Base-by-base conservation (phyloP, 2,888 invertebrate genomes). In the Thysanoteuthis rhombus region DNA sequence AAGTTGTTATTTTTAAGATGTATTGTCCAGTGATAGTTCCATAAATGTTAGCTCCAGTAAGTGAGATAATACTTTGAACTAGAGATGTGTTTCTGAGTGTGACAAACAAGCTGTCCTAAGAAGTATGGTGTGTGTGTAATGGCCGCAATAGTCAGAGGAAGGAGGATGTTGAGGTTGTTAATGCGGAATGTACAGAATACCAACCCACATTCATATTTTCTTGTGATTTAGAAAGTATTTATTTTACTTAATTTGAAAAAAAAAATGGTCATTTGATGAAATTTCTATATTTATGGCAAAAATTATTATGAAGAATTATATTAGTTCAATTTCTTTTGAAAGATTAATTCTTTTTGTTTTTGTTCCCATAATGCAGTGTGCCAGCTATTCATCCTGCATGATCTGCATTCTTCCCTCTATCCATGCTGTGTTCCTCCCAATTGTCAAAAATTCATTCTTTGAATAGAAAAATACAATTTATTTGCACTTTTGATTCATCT, bases 101-200 rank as follows among this genome's bases (percentile, higher is more conserved):
- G 75, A 75, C 10, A 75, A 75, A n/a, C n/a, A 36, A 75, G 75
- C 36, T n/a, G n/a, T 75, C 75, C 75, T 75, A 75, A 75, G 1
- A 75, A n/a, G 75, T 75, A 75, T 75, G n/a, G n/a, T n/a, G 75
- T 75, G 75, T 75, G 75, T 75, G 75, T 75, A 75, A 75, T 75
- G 75, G 75, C 52, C 36, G 75, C 16, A 75, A 16, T 75, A 22
- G 25, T 36, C 16, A n/a, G 8, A 75, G n/a, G 36, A 75, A 75
- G 75, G n/a, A n/a, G n/a, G n/a, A 25, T 52, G 52, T 52, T 3
- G 25, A 52, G 5, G 25, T 52, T 52, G 25, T 52, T 25, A 22
- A 25, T 22, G 52, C 25, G n/a, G 75, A n/a, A 75, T n/a, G 75
- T 75, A 75, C 16, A 75, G n/a, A n/a, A n/a, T n/a, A 16, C 75